Evolutionary conservation across 2,888 invertebrate genomes (phyloP).

Genomic region (Thyatira batis): DNA sequence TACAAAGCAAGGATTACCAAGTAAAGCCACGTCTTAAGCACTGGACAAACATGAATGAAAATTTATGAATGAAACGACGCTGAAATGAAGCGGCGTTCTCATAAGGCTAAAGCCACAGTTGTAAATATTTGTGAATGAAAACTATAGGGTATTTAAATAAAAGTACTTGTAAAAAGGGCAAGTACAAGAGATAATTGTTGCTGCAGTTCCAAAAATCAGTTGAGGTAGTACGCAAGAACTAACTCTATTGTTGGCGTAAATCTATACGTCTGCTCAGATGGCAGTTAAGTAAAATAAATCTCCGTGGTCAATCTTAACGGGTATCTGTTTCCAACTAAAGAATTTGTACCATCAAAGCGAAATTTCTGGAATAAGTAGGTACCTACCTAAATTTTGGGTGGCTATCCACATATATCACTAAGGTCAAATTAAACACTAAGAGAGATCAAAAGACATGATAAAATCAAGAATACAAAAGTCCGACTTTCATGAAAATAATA

Average conservation of each 20-base stretch:
- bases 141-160: constrained; percentile 1
- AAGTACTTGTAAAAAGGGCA: constrained; percentile 1
- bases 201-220: background rate
- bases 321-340: too few species aligned
- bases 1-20: constrained; percentile 43
- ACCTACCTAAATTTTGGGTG: too few species aligned
- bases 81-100: constrained; percentile 23
- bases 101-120: constrained; percentile 53
- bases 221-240: constrained; percentile 1
- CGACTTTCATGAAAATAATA: too few species aligned
- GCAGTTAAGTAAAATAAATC: background rate
- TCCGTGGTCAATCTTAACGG: too few species aligned
- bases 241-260: background rate
- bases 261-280: background rate
- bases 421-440: too few species aligned
- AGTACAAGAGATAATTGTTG: background rate
- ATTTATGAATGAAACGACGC: constrained; percentile 33
- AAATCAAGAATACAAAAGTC: too few species aligned
- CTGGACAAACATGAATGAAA: constrained; percentile 50
- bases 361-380: too few species aligned
- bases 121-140: constrained; percentile 72
- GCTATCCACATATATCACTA: too few species aligned
- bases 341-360: too few species aligned
- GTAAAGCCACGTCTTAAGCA: constrained; percentile 25
- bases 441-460: too few species aligned